Evolutionary conservation across 2,113 vertebrate species (phyloP).

Genomic region (Athene noctua): DNA sequence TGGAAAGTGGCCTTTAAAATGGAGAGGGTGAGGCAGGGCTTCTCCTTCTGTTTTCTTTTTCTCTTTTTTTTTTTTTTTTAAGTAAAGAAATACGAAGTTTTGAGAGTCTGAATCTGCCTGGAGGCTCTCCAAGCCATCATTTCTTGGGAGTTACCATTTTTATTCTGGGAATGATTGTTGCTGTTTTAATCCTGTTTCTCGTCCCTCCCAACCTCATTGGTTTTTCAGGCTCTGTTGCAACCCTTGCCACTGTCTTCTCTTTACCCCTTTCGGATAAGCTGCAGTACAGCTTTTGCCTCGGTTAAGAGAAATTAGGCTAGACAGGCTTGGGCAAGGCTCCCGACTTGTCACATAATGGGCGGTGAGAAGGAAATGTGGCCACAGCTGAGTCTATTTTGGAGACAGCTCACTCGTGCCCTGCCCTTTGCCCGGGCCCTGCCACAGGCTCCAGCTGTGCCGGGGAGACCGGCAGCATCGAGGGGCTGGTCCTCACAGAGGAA

Average conservation of each 20-base stretch:
- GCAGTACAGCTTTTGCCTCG: neutral
- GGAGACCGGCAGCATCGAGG: rapidly evolving
- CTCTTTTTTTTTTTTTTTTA: neutral
- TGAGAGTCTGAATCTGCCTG: neutral
- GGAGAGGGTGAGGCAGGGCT: neutral
- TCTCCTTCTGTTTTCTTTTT: neutral
- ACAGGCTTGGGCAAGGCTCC: neutral
- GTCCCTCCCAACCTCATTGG: neutral
- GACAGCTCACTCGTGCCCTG: neutral
- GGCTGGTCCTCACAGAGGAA: rapidly evolving
- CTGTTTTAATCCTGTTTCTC: neutral
- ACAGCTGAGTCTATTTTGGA: neutral
- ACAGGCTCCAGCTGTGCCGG: neutral
- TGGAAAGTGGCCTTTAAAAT: neutral
- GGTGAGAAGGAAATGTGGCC: neutral
- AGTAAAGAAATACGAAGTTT: neutral
- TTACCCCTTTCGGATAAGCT: neutral
- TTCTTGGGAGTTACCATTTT: neutral
- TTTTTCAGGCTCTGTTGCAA: neutral
- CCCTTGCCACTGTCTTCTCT: neutral
- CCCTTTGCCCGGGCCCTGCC: neutral
- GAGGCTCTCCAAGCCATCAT: neutral
- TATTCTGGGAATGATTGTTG: neutral
- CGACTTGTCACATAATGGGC: neutral
- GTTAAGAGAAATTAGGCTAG: neutral